phyloP scores from a whole-genome alignment of 2,113 vertebrate genomes.

The Hyaena hyaena region DNA sequence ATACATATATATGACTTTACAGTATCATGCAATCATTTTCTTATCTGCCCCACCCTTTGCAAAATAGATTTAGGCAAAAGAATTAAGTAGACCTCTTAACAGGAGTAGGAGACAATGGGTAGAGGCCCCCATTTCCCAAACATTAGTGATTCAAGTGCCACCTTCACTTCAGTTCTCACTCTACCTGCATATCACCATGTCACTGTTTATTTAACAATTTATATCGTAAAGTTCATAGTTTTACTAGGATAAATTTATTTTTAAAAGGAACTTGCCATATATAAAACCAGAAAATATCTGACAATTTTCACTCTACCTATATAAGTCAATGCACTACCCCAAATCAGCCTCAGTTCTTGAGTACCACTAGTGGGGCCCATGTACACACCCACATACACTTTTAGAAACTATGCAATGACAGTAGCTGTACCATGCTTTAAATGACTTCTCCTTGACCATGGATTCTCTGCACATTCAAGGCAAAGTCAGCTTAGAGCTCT shows the following conservation, averaged over 20 bases:
- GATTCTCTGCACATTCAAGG: neutral
- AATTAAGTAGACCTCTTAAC: neutral
- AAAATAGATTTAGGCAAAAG: slow-evolving; percentile 2
- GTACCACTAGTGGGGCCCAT: accelerated
- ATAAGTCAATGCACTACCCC: neutral
- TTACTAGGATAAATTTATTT: neutral
- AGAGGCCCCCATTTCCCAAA: neutral
- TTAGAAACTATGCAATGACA: neutral
- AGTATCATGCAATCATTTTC: neutral
- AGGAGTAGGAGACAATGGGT: neutral
- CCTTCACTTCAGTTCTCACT: neutral
- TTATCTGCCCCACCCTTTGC: neutral
- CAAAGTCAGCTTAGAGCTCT: neutral
- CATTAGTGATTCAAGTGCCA: neutral
- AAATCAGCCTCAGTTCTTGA: neutral
- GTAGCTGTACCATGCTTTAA: neutral
- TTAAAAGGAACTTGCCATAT: neutral
- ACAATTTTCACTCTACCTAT: neutral
- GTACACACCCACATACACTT: neutral
- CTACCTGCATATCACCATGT: neutral
- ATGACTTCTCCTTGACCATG: neutral
- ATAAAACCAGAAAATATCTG: neutral
- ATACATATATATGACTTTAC: neutral
- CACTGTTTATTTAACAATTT: neutral
- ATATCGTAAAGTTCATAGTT: neutral